Conservation (phyloP, 2,113 vertebrate genomes). For the Siniperca knerii region DNA sequence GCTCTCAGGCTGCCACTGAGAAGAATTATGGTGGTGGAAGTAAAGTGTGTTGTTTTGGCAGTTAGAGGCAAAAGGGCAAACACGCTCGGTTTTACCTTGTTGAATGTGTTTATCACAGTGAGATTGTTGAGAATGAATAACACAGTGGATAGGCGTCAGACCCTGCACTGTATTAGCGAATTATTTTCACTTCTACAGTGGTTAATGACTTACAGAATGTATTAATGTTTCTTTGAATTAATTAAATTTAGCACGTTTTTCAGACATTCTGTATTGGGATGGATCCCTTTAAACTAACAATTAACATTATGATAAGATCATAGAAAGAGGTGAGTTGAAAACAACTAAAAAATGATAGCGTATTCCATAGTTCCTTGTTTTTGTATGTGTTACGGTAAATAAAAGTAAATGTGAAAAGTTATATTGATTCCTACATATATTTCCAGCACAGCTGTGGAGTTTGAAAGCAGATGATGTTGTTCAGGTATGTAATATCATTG, state of each 20-base stretch:
- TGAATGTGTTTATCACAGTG: slow-evolving; percentile 42
- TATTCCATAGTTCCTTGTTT: not conserved
- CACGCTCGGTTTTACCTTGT: not conserved
- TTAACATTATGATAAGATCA: not conserved
- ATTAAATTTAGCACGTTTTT: not conserved
- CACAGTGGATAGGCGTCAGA: not conserved
- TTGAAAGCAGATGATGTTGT: not conserved
- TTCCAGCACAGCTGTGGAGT: not conserved
- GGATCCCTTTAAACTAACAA: not conserved
- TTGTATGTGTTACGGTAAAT: not conserved
- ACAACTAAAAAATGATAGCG: not conserved
- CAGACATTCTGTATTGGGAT: not conserved
- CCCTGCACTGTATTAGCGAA: not conserved
- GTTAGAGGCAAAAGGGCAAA: slow-evolving; percentile 52
- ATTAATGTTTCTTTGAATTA: not conserved
- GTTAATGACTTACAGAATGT: not conserved
- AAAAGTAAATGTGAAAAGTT: not conserved
- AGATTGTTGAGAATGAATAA: slow-evolving; percentile 33
- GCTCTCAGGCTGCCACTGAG: slow-evolving; percentile 34
- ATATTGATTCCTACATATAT: not conserved
- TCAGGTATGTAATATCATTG: not conserved
- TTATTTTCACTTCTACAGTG: not conserved
- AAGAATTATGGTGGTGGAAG: slow-evolving; percentile 31
- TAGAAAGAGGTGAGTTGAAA: not conserved
- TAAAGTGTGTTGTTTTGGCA: slow-evolving; percentile 58